phyloP scores from a whole-genome alignment of 2,888 invertebrate genomes.

The Pegoplata infirma region DNA sequence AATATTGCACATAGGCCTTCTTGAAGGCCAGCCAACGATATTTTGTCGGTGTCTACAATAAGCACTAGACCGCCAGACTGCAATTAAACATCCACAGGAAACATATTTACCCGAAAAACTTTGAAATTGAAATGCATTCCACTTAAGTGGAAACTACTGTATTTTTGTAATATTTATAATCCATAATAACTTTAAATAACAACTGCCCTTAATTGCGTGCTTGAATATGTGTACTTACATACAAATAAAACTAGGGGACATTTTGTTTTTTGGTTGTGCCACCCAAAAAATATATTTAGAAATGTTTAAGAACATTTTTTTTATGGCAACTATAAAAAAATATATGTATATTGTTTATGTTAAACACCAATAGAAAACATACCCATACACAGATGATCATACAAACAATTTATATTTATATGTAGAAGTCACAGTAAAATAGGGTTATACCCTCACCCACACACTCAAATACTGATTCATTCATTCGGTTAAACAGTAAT shows the following conservation, averaged over 20 bases:
- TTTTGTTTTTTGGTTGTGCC: background rate
- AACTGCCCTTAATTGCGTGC: background rate
- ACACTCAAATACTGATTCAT: background rate
- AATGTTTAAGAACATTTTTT: conserved; percentile 13
- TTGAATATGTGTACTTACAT: background rate
- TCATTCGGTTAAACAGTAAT: background rate
- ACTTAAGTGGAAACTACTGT: too few species aligned
- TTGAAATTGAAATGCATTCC: too few species aligned
- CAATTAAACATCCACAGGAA: too few species aligned
- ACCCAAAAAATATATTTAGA: conserved; percentile 4
- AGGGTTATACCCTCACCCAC: background rate
- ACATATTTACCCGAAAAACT: too few species aligned
- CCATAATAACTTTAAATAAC: background rate
- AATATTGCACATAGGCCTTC: too few species aligned
- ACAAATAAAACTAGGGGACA: background rate
- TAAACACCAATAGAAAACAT: conserved; percentile 43
- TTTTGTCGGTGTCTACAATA: too few species aligned
- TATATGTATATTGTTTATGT: conserved; percentile 10
- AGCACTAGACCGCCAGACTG: too few species aligned
- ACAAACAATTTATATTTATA: background rate
- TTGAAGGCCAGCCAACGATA: too few species aligned
- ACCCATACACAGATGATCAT: background rate
- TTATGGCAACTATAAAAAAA: conserved; percentile 42
- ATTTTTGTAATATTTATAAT: too few species aligned
- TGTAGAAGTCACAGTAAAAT: conserved; percentile 20